Base-by-base conservation (phyloP, 2,888 invertebrate genomes). In the Aricia artaxerxes region DNA sequence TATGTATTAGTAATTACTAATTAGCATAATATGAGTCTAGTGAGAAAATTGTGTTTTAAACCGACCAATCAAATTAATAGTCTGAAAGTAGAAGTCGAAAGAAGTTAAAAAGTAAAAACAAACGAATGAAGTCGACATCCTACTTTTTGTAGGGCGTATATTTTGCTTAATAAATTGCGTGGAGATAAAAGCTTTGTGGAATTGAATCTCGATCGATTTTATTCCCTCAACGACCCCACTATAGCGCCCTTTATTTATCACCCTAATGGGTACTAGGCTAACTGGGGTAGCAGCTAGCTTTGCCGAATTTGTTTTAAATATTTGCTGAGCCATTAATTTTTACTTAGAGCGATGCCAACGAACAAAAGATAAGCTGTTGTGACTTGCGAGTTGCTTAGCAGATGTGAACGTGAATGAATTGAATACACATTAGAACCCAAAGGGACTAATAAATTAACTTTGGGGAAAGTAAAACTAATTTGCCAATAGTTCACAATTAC, bases 161-260 rank as follows among this genome's bases (percentile, higher is more conserved):
- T 24, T 24, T 78, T 78, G 31, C 64, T 49, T 35, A 80, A 77
- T 81, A 82, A 81, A 81, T 72, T 81, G 61, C n/a, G 24, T 35
- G 49, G 53, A 78, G 69, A 69, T 69, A 69, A 69, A 61, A 69
- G 76, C 49, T 64, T 78, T 78, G 61, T 61, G 75, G 77, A 83
- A 82, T 82, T 82, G 81, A 81, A 82, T 82, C 82, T 79, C 78
- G 79, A 83, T 82, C 80, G 80, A 82, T 83, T 79, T 79, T 76
- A 24, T 69, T 78, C 79, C 82, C 82, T 80, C 78, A 57, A 44
- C 77, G 57, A 79, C 80, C 78, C 61, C 79, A 80, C 79, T 82
- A 80, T 81, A 79, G 1, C 69, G 73, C 80, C 78, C 84, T 86
- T 78, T 80, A 75, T 69, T 69, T 49, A 35, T 16, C 69, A 78